Base-by-base conservation (phyloP, 37 sponge, comb jelly and placozoan species). In the Crambe crambe region DNA sequence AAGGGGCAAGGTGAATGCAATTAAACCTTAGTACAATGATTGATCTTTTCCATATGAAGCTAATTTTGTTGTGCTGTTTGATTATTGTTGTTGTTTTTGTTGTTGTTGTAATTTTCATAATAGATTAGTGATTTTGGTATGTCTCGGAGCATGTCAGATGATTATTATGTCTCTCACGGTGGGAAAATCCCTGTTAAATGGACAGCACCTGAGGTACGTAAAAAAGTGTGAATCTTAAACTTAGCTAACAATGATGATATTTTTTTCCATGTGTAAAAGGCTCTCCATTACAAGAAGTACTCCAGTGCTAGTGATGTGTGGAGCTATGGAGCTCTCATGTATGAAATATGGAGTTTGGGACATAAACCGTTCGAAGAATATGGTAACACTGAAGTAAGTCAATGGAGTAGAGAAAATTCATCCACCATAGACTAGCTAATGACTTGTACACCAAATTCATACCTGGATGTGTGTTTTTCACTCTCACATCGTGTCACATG, bases 331-430 rank as follows among this genome's bases (percentile, higher is more conserved):
- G 58, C 63, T 77, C 37, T 77, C 64, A 83, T 81, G 81, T 81
- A 81, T 58, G 81, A 81, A 62, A 81, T 81, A 81, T 81, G 81
- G 81, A 81, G 81, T 81, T 73, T 81, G 26, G 81, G 81, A 42
- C 81, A 81, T 56, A 81, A 70, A 69, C 81, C 81, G 39, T 81
- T 81, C 58, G 81, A 81, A 39, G 73, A 26, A 51, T 38, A 59
- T 30, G 25, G 44, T 18, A 81, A 81, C 47, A 23, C 5, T 22
- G 80, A 79, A 15, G 80, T 79, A 79, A 56, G 38, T 21, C n/a
- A n/a, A n/a, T n/a, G n/a, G n/a, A n/a, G n/a, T n/a, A n/a, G n/a
- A n/a, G n/a, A n/a, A n/a, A n/a, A n/a, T n/a, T n/a, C n/a, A n/a
- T n/a, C n/a, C n/a, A n/a, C 22, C 42, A 10, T 31, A 10, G 34